Conservation (phyloP, 2,888 invertebrate genomes). For the Agrotis ipsilon region DNA sequence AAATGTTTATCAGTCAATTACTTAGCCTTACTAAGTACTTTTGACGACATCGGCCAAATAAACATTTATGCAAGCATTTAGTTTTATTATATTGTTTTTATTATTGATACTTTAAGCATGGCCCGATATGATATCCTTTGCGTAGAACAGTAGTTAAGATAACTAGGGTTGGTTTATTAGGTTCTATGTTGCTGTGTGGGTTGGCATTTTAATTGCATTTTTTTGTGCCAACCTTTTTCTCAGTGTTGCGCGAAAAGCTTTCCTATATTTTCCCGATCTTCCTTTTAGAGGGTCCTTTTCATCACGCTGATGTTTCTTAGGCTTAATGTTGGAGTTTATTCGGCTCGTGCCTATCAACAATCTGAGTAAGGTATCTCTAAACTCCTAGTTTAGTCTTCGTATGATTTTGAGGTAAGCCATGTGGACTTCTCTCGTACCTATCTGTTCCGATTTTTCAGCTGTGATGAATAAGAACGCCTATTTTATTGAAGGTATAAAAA, state of each 20-base stretch:
- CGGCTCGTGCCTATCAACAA: background rate
- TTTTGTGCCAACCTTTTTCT: too few relatives aligned
- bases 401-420: too few relatives aligned
- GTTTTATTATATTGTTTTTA: slow-evolving; percentile 18
- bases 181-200: background rate
- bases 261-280: too few relatives aligned
- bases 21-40: slow-evolving; percentile 13
- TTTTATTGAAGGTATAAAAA: background rate
- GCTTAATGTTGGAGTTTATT: background rate
- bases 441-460: background rate
- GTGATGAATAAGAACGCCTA: background rate
- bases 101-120: background rate
- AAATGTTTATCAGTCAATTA: slow-evolving; percentile 26
- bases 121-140: background rate
- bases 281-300: too few relatives aligned
- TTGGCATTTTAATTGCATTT: background rate
- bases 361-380: background rate
- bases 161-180: too few relatives aligned
- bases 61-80: slow-evolving; percentile 14
- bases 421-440: background rate
- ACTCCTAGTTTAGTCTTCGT: background rate
- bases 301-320: too few relatives aligned
- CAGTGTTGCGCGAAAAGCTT: too few relatives aligned
- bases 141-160: slow-evolving; percentile 1
- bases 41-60: background rate